Evolutionary conservation across 2,888 invertebrate species (phyloP).

Genomic region (Glaucopsyche alexis): DNA sequence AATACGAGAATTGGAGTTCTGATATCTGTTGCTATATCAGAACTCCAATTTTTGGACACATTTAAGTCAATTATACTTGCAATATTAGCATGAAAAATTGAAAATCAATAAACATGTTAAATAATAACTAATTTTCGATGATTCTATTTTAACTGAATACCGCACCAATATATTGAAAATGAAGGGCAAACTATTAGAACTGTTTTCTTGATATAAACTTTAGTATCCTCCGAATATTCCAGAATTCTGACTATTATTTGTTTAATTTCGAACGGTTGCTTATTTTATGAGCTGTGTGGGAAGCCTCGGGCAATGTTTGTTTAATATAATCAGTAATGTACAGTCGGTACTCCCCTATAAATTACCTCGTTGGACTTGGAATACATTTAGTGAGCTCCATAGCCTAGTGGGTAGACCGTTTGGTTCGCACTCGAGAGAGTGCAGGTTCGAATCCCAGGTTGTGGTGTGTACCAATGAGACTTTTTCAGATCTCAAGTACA

Average conservation of each 20-base stretch:
- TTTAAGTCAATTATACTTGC: no score
- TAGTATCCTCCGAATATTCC: not conserved
- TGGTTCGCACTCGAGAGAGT: no score
- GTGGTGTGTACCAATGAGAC: no score
- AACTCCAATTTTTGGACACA: no score
- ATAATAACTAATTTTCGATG: not conserved
- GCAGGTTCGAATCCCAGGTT: no score
- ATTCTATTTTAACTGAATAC: not conserved
- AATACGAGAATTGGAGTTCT: no score
- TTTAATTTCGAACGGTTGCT: slow-evolving; percentile 17
- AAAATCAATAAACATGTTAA: not conserved
- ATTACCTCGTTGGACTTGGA: not conserved
- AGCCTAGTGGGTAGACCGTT: no score
- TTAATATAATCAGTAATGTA: slow-evolving; percentile 2
- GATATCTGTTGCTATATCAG: no score
- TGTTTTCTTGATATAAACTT: slow-evolving; percentile 18
- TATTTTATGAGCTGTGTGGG: slow-evolving; percentile 14
- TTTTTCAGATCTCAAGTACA: no score
- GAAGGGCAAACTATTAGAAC: not conserved
- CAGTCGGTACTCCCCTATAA: not conserved
- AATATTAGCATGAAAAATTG: no score
- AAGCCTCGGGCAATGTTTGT: not conserved
- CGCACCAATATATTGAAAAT: not conserved
- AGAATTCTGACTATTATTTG: slow-evolving; percentile 1
- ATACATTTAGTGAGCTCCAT: no score